These are phyloP conservation scores for Fregetta grallaria DNA, from an alignment of 2,113 vertebrate genomes.

Conservation along the genomic window DNA sequence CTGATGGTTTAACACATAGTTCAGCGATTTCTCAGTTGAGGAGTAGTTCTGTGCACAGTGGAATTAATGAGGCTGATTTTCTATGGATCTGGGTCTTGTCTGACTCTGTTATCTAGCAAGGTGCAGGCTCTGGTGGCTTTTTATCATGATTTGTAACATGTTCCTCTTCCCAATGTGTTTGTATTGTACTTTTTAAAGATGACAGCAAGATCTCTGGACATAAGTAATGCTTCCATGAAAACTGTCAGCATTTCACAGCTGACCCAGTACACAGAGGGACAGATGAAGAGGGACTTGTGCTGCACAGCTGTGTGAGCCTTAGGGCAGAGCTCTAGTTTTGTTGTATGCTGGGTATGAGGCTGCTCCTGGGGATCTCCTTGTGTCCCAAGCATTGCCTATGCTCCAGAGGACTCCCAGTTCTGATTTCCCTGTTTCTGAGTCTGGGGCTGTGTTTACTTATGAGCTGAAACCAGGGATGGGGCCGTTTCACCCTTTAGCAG, in stretches of 20 bases:
- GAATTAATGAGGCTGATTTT: constrained; percentile 30
- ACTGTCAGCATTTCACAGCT: not conserved
- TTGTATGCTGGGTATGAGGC: not conserved
- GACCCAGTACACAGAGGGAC: not conserved
- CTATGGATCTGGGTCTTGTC: constrained; percentile 28
- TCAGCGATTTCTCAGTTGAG: not conserved
- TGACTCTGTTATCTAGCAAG: not conserved
- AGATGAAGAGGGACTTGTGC: not conserved
- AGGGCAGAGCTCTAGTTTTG: not conserved
- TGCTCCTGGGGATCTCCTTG: not conserved
- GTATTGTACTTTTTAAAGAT: not conserved
- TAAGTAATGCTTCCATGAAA: not conserved
- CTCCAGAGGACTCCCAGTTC: not conserved
- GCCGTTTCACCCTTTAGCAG: not conserved
- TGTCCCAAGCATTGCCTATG: not conserved
- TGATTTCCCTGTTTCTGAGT: not conserved
- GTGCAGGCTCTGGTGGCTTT: not conserved
- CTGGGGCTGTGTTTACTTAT: not conserved
- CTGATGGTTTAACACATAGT: not conserved
- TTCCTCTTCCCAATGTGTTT: not conserved
- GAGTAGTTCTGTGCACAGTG: not conserved
- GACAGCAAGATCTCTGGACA: not conserved
- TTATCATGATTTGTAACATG: not conserved
- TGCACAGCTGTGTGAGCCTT: not conserved
- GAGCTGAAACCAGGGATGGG: not conserved